Evolutionary conservation across 2,113 vertebrate species (phyloP), one percentile per base, ranked within the genome.

Genomic region (Myiopsitta monachus): DNA sequence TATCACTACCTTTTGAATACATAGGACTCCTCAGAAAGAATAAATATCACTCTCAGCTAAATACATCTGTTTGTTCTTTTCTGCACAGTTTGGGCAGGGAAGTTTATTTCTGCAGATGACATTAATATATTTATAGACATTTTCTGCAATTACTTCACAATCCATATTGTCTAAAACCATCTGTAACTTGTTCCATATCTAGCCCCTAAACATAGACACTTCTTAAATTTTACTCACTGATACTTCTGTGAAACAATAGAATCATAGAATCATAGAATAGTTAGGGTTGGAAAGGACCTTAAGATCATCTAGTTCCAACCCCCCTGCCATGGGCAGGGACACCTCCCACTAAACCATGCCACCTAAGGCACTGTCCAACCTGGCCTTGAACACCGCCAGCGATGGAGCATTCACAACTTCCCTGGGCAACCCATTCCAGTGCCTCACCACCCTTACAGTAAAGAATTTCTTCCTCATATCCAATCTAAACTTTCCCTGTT

Each of bases 11-110:
- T 83, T 94, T 82, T 79, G 38, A 92, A 78, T 80, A 52, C 23
- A 10, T 28, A 78, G 69, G 57, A 76, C 38, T 79, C 9, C 39
- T 92, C 10, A 10, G 82, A 79, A 84, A 87, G n/a, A 86, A 61
- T 57, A 87, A 91, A 19, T 57, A 55, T 23, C 23, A 47, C 31
- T 89, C 73, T 82, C 66, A 67, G 63, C n/a, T 87, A 82, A 94
- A 91, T 36, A 52, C 28, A 89, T 87, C 14, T 87, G 30, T 70
- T 92, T 94, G 72, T 87, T 96, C 61, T 92, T 66, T 57, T 94
- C 80, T 89, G 57, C 38, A 66, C 44, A 73, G n/a, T 80, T 90
- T 94, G 59, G 28, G 15, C 66, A 88, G 57, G 74, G 72, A 79
- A 46, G 18, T 88, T 87, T 84, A 73, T 88, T 96, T 94, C 62